Percentiles rank a stretch among this genome's conserved stretches.
phyloP scores from a whole-genome alignment of 2,888 invertebrate species.

The Acanthosepion esculentum region DNA sequence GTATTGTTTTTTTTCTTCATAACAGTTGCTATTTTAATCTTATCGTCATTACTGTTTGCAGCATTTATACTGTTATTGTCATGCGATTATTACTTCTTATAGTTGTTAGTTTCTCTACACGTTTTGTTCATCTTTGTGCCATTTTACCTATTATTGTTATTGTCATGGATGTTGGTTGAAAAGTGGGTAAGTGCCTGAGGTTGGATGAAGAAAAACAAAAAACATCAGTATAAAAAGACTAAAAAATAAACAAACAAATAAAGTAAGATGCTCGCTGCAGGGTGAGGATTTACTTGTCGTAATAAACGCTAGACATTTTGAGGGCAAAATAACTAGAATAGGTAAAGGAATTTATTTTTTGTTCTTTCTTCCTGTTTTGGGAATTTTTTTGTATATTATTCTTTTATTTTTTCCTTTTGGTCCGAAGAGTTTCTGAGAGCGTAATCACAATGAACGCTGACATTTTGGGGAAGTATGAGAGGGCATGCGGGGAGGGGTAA shows the following conservation, averaged over 20 bases:
- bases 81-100: too few species aligned
- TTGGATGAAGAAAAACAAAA: too few species aligned
- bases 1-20: too few species aligned
- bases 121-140: too few species aligned
- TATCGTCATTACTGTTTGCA: too few species aligned
- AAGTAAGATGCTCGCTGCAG: neutral
- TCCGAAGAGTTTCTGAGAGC: conserved; percentile 33
- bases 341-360: neutral
- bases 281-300: conserved; percentile 20
- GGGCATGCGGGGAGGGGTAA: neutral
- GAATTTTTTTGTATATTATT: neutral
- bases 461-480: neutral
- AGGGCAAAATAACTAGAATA: conserved; percentile 20
- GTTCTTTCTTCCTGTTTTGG: conserved; percentile 1
- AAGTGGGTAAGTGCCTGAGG: too few species aligned
- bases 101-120: too few species aligned
- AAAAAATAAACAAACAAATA: neutral
- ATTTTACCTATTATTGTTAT: too few species aligned
- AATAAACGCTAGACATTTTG: conserved; percentile 33
- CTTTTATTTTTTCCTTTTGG: neutral
- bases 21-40: too few species aligned
- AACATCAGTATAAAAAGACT: too few species aligned
- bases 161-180: too few species aligned
- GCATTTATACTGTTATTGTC: too few species aligned
- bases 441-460: conserved; percentile 33